Evolutionary conservation across 2,888 invertebrate species (phyloP), one percentile per base, ranked within the genome.

Genomic region (Nephrocerus scutellatus): DNA sequence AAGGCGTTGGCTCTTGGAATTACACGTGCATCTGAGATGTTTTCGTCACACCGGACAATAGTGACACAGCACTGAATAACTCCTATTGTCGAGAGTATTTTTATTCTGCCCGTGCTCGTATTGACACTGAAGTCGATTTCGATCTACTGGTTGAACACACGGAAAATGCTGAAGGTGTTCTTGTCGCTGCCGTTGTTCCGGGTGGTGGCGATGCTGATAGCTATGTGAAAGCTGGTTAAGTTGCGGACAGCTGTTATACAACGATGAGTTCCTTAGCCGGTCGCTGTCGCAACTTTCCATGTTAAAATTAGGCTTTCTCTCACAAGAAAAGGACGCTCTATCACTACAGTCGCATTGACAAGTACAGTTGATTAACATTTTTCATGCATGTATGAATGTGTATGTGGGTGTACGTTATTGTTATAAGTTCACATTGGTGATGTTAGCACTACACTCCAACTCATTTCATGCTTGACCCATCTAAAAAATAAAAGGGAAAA

Each of bases 31-130:
- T n/a, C n/a, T n/a, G n/a, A n/a, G 61, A 51, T 62, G 62, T 49
- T 59, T 63, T 63, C 62, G 62, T 64, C 64, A 64, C 66, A 64
- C 63, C 47, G 66, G 61, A 41, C 64, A 64, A 56, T 61, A 62
- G 49, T 55, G 57, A 50, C 63, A 64, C 43, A 65, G 53, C 50
- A 62, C 56, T 40, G 55, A 42, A 53, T 38, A 55, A 50, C 31
- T 54, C 50, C 41, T 56, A 49, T 26, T 50, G 48, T 20, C 49
- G 44, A 22, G 22, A 8, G 5, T 18, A 23, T 31, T 33, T 39
- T 9, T 14, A 10, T 29, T 18, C 16, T 23, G 24, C 12, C 35
- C 21, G 14, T 32, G 46, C 7, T 35, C 37, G 10, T 52, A 36
- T 22, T 47, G 43, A 15, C 46, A 41, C 4, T 41, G 28, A 3